Evolutionary conservation across 2,797 vertebrate species (phyloP).

Genomic region (Delichon dasypus): DNA sequence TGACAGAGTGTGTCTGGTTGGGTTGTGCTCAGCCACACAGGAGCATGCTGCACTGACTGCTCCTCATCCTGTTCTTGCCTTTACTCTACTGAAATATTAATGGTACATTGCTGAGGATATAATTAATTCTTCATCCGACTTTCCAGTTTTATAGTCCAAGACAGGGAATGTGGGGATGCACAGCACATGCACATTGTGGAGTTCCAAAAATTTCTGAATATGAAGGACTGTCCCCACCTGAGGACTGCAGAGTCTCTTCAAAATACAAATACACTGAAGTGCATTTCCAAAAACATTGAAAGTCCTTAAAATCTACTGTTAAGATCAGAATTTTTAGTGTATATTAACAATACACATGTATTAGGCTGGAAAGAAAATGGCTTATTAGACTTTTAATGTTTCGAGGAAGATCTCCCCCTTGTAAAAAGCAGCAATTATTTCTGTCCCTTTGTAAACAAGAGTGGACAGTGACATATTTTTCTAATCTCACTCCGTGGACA

Average conservation of each 20-base stretch:
- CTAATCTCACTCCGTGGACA: neutral
- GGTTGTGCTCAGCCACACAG: neutral
- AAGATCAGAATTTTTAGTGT: neutral
- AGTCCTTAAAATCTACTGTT: neutral
- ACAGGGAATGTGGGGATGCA: neutral
- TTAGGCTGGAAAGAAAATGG: neutral
- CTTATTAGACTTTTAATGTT: neutral
- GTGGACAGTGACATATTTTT: neutral
- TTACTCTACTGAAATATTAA: neutral
- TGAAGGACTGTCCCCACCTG: neutral
- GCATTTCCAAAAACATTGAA: neutral
- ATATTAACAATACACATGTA: neutral
- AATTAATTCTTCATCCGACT: neutral
- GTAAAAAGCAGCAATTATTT: neutral
- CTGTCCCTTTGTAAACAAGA: neutral
- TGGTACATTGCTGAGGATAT: neutral
- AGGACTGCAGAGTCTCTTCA: neutral
- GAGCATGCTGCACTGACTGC: neutral
- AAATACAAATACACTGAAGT: neutral
- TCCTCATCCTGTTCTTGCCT: neutral
- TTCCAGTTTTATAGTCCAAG: neutral
- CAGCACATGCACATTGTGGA: neutral
- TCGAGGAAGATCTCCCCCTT: neutral
- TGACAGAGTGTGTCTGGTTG: neutral
- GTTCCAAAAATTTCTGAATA: neutral